Conservation (phyloP, 2,797 vertebrate genomes). For the Sternarchorhynchus goeldii region DNA sequence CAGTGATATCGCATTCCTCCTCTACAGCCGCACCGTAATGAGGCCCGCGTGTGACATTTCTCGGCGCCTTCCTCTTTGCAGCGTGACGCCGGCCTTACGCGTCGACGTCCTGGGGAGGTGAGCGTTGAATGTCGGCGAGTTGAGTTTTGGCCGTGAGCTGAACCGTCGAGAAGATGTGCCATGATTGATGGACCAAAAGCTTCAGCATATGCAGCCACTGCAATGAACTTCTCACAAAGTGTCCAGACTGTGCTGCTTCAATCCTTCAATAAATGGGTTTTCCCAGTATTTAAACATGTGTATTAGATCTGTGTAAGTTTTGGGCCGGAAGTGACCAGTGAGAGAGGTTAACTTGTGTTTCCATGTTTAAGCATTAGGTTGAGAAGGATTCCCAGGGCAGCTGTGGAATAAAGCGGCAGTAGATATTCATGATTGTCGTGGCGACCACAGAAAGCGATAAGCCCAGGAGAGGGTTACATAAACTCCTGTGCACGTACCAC, state of each 20-base stretch:
- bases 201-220: too few species aligned
- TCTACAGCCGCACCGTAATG: conserved; percentile 49
- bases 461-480: conserved; percentile 16
- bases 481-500: neutral
- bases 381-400: conserved; percentile 1
- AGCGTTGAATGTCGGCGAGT: conserved; percentile 19
- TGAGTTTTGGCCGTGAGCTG: conserved; percentile 24
- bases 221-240: neutral
- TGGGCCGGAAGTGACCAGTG: neutral
- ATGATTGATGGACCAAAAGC: neutral
- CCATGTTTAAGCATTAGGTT: neutral
- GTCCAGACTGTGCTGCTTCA: neutral
- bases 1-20: conserved; percentile 48
- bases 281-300: neutral
- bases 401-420: conserved; percentile 30
- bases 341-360: neutral
- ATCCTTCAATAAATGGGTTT: neutral
- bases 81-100: conserved; percentile 3
- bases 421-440: conserved; percentile 29
- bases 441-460: conserved; percentile 11
- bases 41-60: conserved; percentile 49
- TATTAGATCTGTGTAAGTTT: conserved; percentile 9
- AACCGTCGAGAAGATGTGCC: neutral
- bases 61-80: conserved; percentile 34
- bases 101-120: conserved; percentile 24